Evolutionary conservation across 1,140 invertebrate species (phyloP), one percentile per base, ranked within the genome.

Genomic region (Panagrolaimus sp.): DNA sequence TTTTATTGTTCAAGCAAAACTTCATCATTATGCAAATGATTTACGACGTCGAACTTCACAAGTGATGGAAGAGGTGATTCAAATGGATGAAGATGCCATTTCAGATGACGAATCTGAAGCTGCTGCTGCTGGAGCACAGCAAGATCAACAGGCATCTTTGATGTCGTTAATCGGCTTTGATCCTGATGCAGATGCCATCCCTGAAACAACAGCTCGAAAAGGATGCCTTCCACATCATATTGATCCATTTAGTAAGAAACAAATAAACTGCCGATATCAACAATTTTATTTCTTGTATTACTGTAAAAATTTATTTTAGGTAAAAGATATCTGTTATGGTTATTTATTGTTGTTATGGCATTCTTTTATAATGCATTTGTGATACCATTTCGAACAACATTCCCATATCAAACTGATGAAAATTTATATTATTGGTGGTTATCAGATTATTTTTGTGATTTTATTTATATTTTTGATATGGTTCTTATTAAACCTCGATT

Each of bases 361-460:
- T 93, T 91, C 79, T 85, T 91, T 45, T 96, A 96, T 85, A 96
- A 96, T 80, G 89, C 89, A 28, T 91, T 90, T 87, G 89, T 89
- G 6, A 91, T 96, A 55, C 90, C 91, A 0, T 84, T 96, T 8
- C 85, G 93, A 24, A 88, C 88, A 7, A 88, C 91, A 0, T 96
- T 96, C 83, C 90, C 90, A 0, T 91, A 91, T 84, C 91, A 93
- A 83, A 90, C 89, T 1, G 76, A 84, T 4, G 84, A 88, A 52
- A 92, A 92, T 83, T 84, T 88, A 0, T 44, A 66, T 38, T 77
- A 74, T 15, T 96, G 93, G 91, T 86, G 93, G 77, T 82, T 86
- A 5, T 85, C 88, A 5, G 93, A 96, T 83, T 92, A 90, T 81
- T 83, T 89, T 67, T 88, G 88, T 66, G 93, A 96, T 83, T 76